Evolutionary conservation across 2,113 vertebrate species (phyloP).

Genomic region (Dicaeum eximium): DNA sequence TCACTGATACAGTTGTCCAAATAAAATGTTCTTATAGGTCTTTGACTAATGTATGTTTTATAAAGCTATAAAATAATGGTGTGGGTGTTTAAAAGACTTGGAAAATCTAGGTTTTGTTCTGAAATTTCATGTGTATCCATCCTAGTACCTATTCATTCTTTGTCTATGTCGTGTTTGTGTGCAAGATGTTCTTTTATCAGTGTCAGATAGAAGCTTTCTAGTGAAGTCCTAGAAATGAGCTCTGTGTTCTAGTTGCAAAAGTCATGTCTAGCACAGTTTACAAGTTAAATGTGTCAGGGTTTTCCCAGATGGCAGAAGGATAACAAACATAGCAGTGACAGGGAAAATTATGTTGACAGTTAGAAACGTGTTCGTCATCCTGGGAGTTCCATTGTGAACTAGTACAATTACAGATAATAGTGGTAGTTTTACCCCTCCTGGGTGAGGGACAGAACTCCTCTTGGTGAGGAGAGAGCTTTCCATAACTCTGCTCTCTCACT

Average conservation of each 20-base stretch:
- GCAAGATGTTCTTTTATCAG: neutral
- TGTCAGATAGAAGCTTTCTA: neutral
- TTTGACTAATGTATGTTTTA: neutral
- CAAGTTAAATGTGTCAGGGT: slow-evolving; percentile 16
- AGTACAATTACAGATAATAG: neutral
- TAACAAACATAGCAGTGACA: neutral
- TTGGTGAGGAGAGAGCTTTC: neutral
- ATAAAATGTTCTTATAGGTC: neutral
- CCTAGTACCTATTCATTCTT: neutral
- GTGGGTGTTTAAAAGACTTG: neutral
- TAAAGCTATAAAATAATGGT: neutral
- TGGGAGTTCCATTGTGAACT: neutral
- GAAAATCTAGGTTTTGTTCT: neutral
- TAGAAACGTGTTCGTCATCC: neutral
- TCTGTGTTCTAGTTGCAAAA: neutral
- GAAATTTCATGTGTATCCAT: neutral
- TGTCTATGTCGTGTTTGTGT: accelerated
- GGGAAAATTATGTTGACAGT: neutral
- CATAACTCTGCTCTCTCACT: neutral
- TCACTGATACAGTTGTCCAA: neutral
- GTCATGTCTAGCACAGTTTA: neutral
- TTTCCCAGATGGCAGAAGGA: slow-evolving; percentile 6
- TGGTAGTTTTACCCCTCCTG: neutral
- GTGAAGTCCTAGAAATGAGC: neutral
- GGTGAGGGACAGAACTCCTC: neutral